Percentiles rank a stretch among this genome's conserved stretches.
These are phyloP conservation scores for Xiphophorus maculatus DNA, from an alignment of 2,113 vertebrate species.

Conservation along the genomic window DNA sequence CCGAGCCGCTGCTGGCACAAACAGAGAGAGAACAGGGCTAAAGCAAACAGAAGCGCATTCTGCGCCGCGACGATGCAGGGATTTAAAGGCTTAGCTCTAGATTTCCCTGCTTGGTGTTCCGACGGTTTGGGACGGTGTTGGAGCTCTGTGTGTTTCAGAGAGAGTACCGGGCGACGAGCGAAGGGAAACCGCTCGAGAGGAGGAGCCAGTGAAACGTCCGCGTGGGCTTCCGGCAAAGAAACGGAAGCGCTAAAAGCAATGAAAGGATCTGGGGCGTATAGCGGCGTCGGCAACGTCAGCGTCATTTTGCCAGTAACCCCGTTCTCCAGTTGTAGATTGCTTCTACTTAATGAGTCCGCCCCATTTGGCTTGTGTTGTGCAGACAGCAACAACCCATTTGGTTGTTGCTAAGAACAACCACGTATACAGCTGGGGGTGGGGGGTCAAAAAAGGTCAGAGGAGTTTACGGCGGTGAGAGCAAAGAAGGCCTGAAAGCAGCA, in stretches of 20 bases:
- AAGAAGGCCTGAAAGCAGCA: constrained; percentile 34
- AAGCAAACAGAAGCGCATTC: constrained; percentile 72
- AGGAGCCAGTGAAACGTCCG: background rate
- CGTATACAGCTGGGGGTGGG: constrained; percentile 34
- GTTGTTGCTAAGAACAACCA: constrained; percentile 51
- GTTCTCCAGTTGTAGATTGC: constrained; percentile 40
- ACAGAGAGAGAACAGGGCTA: constrained; percentile 48
- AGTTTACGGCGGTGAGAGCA: constrained; percentile 56
- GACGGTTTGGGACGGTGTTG: constrained; percentile 19
- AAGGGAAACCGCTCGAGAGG: constrained; percentile 26
- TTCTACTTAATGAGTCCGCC: constrained; percentile 49
- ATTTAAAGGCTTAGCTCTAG: constrained; percentile 74
- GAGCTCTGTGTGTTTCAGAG: constrained; percentile 33
- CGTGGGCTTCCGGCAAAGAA: background rate
- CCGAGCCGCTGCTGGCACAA: constrained; percentile 28
- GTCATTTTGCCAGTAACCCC: constrained; percentile 8
- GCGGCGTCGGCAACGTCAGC: background rate
- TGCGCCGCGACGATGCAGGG: constrained; percentile 73
- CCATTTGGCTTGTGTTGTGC: constrained; percentile 42
- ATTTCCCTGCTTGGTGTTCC: constrained; percentile 69
- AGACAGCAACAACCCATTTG: background rate
- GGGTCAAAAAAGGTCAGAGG: constrained; percentile 68
- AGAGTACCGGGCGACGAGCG: constrained; percentile 56
- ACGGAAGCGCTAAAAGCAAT: background rate
- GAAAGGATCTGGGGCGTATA: background rate